Evolutionary conservation across 2,797 vertebrate species (phyloP).

Genomic region (Platalea minor): DNA sequence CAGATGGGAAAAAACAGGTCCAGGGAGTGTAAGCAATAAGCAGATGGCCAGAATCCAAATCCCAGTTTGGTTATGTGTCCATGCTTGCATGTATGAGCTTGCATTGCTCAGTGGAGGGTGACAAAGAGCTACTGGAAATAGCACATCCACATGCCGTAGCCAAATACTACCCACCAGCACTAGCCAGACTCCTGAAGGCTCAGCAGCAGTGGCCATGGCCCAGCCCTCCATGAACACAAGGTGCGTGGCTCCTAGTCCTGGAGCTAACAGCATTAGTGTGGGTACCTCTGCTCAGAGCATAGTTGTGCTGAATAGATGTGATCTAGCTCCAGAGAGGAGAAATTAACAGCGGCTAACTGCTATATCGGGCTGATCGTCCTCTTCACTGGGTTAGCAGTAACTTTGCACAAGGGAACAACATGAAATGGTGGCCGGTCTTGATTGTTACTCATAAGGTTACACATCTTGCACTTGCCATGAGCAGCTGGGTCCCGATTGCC

Average conservation of each 20-base stretch:
- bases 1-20: background rate
- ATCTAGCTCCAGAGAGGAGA: background rate
- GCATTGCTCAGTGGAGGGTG: rapidly evolving
- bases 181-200: background rate
- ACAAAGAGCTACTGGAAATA: background rate
- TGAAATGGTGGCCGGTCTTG: background rate
- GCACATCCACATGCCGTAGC: rapidly evolving
- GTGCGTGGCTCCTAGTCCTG: background rate
- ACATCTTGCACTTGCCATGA: rapidly evolving
- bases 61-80: background rate
- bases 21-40: background rate
- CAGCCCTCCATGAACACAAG: rapidly evolving
- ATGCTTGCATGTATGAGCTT: rapidly evolving
- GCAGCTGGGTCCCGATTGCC: background rate
- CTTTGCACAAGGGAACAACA: background rate
- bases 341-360: rapidly evolving
- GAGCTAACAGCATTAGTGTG: rapidly evolving
- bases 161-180: rapidly evolving
- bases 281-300: background rate
- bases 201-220: rapidly evolving
- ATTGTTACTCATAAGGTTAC: background rate
- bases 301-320: rapidly evolving
- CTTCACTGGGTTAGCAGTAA: rapidly evolving
- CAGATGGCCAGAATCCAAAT: background rate
- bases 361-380: rapidly evolving